A percentile compares a stretch with the other conserved stretches of the same genome.
Conservation (phyloP, 2,113 vertebrate genomes). For the Columba livia region DNA sequence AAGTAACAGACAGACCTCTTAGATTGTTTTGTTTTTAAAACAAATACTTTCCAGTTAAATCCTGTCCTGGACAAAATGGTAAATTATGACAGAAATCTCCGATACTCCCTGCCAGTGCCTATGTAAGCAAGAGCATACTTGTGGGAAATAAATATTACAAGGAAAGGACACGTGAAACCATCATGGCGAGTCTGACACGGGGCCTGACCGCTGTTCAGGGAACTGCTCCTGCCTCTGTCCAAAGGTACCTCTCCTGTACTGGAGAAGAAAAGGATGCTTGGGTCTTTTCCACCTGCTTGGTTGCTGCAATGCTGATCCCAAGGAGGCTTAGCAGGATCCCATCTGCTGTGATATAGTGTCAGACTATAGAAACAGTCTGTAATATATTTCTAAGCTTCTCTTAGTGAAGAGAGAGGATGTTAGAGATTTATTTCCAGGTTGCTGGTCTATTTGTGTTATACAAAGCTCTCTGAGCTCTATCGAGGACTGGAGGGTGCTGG, state of each 20-base stretch:
- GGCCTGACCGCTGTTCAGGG: not conserved
- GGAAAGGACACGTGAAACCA: not conserved
- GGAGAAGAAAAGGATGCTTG: not conserved
- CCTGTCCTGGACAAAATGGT: not conserved
- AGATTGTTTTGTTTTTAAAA: not conserved
- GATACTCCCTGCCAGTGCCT: not conserved
- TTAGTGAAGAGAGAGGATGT: not conserved
- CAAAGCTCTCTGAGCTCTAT: not conserved
- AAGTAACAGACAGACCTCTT: not conserved
- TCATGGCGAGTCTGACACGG: fast-evolving
- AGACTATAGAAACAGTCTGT: constrained; percentile 36
- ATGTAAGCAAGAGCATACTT: not conserved
- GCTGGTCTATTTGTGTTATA: not conserved
- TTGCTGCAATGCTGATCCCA: not conserved
- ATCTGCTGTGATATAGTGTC: constrained; percentile 20
- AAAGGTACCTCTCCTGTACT: not conserved
- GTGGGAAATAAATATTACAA: not conserved
- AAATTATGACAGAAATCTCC: not conserved
- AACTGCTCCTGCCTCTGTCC: not conserved
- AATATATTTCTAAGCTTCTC: not conserved
- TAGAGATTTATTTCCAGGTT: constrained; percentile 29
- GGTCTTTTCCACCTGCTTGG: not conserved
- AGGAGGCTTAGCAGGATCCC: constrained; percentile 29
- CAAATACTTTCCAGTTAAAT: not conserved
- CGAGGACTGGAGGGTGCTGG: not conserved